These are phyloP conservation scores for Dioctria linearis DNA, from an alignment of 2,888 invertebrate species.

Conservation along the genomic window DNA sequence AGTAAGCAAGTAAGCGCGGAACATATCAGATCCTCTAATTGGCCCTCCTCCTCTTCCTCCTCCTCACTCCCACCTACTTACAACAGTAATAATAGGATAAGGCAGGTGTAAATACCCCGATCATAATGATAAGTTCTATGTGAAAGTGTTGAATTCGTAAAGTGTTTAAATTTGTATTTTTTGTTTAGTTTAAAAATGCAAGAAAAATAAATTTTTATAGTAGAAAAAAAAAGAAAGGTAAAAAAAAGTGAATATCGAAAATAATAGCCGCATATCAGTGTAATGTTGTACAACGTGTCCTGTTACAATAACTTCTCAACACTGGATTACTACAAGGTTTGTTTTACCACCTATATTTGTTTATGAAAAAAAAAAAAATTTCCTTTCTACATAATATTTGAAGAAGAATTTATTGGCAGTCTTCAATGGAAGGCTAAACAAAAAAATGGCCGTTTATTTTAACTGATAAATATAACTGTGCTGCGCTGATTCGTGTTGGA, in stretches of 20 bases:
- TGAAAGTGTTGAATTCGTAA: no score
- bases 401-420: neutral
- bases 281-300: slow-evolving; percentile 71
- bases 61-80: no score
- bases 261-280: slow-evolving; percentile 52
- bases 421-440: neutral
- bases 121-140: no score
- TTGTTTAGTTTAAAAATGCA: no score
- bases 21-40: no score
- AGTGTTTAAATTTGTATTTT: no score
- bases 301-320: slow-evolving; percentile 70
- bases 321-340: slow-evolving; percentile 71
- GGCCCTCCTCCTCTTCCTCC: no score
- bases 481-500: neutral
- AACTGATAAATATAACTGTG: neutral
- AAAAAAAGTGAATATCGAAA: slow-evolving; percentile 32
- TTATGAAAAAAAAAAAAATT: slow-evolving; percentile 34
- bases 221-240: neutral
- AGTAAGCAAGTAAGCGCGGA: no score
- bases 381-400: neutral
- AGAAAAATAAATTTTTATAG: no score
- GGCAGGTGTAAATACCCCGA: no score
- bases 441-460: neutral
- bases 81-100: no score
- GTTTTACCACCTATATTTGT: slow-evolving; percentile 47